Percentiles rank a stretch among this genome's conserved stretches.
These are phyloP conservation scores for Beris chalybata DNA, from an alignment of 2,888 invertebrate genomes.

Conservation along the genomic window DNA sequence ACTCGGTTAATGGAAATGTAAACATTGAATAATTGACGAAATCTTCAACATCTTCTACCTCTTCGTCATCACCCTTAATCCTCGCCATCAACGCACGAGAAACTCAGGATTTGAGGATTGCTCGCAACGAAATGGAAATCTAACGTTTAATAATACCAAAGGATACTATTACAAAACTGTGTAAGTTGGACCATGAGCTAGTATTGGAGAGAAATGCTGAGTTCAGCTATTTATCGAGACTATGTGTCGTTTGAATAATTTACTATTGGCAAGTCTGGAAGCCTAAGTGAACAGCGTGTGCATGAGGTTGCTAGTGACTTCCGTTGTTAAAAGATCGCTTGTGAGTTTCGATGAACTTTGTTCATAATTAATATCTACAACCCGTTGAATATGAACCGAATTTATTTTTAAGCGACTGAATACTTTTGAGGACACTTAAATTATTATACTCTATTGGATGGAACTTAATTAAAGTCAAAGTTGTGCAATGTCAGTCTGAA, in stretches of 20 bases:
- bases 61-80: neutral
- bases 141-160: slow-evolving; percentile 34
- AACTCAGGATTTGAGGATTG: slow-evolving; percentile 9
- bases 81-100: slow-evolving; percentile 1
- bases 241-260: slow-evolving; percentile 23
- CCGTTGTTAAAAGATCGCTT: no score
- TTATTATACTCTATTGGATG: no score
- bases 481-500: no score
- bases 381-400: no score
- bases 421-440: no score
- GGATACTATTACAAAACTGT: slow-evolving; percentile 32
- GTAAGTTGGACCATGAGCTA: slow-evolving; percentile 10
- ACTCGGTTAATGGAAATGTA: slow-evolving; percentile 36
- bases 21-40: slow-evolving; percentile 37
- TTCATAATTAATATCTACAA: no score
- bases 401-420: no score
- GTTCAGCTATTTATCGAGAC: slow-evolving; percentile 15
- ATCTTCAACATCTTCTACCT: neutral
- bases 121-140: slow-evolving; percentile 34
- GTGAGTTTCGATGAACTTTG: no score
- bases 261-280: neutral
- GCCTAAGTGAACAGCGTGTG: no score
- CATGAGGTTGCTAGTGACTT: no score
- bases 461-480: no score
- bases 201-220: slow-evolving; percentile 1